These are phyloP conservation scores for Picathartes gymnocephalus DNA, from an alignment of 2,113 vertebrate genomes.

Conservation along the genomic window DNA sequence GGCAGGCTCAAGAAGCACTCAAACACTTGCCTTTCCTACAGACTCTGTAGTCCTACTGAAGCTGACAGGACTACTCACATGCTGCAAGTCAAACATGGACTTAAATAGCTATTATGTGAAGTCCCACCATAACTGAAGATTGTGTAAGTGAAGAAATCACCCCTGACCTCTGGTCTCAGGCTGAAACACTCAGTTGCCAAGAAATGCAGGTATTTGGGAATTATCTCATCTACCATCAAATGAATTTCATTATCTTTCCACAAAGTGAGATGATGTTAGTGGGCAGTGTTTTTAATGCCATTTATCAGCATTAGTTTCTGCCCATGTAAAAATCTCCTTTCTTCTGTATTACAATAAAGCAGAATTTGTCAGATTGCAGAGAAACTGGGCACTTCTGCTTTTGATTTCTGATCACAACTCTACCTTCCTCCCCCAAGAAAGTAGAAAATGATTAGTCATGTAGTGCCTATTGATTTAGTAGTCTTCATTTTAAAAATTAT, in stretches of 20 bases:
- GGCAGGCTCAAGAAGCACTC: not conserved
- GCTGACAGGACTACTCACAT: not conserved
- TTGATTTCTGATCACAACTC: slow-evolving; percentile 61
- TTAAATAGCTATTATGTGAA: not conserved
- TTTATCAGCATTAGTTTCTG: not conserved
- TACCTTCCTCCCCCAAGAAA: slow-evolving; percentile 49
- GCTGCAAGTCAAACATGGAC: not conserved
- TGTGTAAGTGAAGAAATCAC: not conserved
- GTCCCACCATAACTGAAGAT: not conserved
- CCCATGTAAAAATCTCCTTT: not conserved
- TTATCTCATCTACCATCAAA: slow-evolving; percentile 5
- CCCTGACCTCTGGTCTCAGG: not conserved
- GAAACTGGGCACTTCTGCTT: slow-evolving; percentile 13
- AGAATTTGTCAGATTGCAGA: slow-evolving; percentile 20
- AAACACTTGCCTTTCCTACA: not conserved
- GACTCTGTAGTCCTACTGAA: not conserved
- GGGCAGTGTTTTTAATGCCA: not conserved
- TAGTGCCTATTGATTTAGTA: slow-evolving; percentile 68
- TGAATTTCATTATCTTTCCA: slow-evolving; percentile 18
- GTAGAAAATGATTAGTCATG: slow-evolving; percentile 67
- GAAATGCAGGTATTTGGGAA: not conserved
- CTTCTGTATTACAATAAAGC: not conserved
- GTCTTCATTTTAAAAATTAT: slow-evolving; percentile 68
- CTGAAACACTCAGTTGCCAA: not conserved
- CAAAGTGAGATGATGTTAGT: not conserved